Percentiles rank a stretch among this genome's conserved stretches.
These are phyloP conservation scores for Oreochromis grahami DNA, from an alignment of 2,797 vertebrate genomes.

Conservation along the genomic window DNA sequence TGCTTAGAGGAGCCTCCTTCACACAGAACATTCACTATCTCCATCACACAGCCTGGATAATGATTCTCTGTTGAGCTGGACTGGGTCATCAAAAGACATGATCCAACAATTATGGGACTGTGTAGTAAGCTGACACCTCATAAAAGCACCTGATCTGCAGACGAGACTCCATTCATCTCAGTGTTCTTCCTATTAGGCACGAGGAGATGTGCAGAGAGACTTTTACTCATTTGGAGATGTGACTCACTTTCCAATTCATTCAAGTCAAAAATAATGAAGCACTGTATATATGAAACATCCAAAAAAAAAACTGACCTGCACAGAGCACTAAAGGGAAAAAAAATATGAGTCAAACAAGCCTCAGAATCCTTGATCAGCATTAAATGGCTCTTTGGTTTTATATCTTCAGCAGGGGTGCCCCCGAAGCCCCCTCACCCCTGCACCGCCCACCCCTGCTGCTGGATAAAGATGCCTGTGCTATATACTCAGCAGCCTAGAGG, in stretches of 20 bases:
- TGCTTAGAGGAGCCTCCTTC: constrained; percentile 29
- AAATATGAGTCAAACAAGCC: constrained; percentile 50
- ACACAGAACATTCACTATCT: constrained; percentile 42
- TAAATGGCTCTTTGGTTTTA: constrained; percentile 70
- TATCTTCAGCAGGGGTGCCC: constrained; percentile 30
- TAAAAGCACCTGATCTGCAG: constrained; percentile 68
- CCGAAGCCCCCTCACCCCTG: neutral
- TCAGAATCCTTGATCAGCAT: constrained; percentile 66
- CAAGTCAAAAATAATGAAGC: constrained; percentile 71
- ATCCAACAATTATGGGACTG: constrained; percentile 68
- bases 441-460: constrained; percentile 20
- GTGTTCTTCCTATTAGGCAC: constrained; percentile 60
- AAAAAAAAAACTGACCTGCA: constrained; percentile 28
- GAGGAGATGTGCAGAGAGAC: constrained; percentile 48
- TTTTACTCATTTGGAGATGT: constrained; percentile 62
- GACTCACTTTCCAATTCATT: constrained; percentile 60
- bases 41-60: constrained; percentile 54
- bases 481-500: constrained; percentile 38
- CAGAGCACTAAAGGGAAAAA: constrained; percentile 14
- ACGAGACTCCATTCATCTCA: constrained; percentile 57
- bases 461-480: constrained; percentile 40
- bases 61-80: constrained; percentile 63
- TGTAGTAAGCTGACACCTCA: constrained; percentile 62
- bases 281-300: constrained; percentile 33
- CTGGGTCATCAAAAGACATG: constrained; percentile 69